Evolutionary conservation across 1,140 invertebrate species (phyloP), one percentile per base, ranked within the genome.

Genomic region (Drosophila littoralis): DNA sequence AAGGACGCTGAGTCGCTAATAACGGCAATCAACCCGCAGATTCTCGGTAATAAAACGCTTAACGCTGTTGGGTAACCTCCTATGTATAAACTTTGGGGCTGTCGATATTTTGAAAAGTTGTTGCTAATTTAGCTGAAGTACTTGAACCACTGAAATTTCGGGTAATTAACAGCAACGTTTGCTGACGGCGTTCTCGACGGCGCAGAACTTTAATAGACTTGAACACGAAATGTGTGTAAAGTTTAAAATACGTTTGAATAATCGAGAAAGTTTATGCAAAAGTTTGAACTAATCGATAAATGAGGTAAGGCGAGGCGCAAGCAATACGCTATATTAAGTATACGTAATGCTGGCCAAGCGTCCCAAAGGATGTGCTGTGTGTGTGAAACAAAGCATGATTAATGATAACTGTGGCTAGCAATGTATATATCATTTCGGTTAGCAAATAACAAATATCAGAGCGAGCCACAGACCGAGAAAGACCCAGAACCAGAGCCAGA

Each of bases 91-190:
- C 32, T 58, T 89, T 86, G 48, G 55, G 60, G 65, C 70, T 74
- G 72, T 83, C 83, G 79, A 86, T 89, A 88, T 86, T 46, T 88
- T 82, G 66, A 86, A 86, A 86, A 88, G 79, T 86, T 86, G 69
- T 72, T 75, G 60, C 61, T 74, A 84, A 89, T 84, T 89, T 81
- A 32, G 67, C 50, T 65, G 45, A 81, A 89, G 84, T 65, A 71
- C 80, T 84, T 78, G 58, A 58, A 46, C n/a, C 89, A 89, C 70
- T 81, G 45, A 72, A 89, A 84, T 89, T 78, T 75, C 50, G 67
- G 60, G 60, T 89, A 89, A 89, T 89, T 89, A 89, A 81, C 85
- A 71, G 73, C 75, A 88, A 79, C 66, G 68, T 72, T 78, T 67
- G 69, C 55, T 22, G 36, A 32, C 33, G 55, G 63, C 35, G 13